A percentile compares a stretch with the other conserved stretches of the same genome.
These are phyloP conservation scores for Idaea straminata DNA, from an alignment of 2,888 invertebrate species.

Conservation along the genomic window DNA sequence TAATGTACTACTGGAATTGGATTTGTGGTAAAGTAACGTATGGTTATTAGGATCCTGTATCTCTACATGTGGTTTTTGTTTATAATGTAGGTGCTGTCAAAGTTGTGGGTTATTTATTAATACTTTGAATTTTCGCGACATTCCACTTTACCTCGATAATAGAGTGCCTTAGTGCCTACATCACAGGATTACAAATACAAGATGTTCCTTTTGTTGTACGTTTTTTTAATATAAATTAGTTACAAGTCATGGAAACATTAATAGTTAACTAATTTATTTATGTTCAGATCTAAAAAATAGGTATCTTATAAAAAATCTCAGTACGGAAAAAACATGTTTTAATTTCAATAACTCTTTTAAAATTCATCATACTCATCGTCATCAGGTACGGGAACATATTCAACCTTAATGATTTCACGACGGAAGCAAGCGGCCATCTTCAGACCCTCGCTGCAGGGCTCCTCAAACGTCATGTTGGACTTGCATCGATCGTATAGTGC, in stretches of 20 bases:
- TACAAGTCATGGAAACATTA: too few relatives aligned
- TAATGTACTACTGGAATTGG: not conserved
- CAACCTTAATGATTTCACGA: conserved; percentile 20
- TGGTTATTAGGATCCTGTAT: not conserved
- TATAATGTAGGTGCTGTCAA: not conserved
- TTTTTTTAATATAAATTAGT: too few relatives aligned
- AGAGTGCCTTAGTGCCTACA: not conserved
- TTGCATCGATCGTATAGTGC: not conserved
- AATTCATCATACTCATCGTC: not conserved
- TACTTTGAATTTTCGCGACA: not conserved
- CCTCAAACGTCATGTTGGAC: conserved; percentile 9
- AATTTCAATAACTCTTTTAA: too few relatives aligned
- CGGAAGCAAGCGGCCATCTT: conserved; percentile 38
- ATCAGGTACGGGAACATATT: conserved; percentile 27
- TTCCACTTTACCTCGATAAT: not conserved
- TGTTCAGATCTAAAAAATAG: too few relatives aligned
- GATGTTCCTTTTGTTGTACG: too few relatives aligned
- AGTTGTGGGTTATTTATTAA: not conserved
- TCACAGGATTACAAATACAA: too few relatives aligned
- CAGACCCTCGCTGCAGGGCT: conserved; percentile 17
- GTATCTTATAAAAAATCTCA: too few relatives aligned
- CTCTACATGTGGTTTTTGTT: not conserved
- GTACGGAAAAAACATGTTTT: too few relatives aligned
- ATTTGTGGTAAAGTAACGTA: not conserved
- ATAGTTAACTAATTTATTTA: too few relatives aligned